Conservation (phyloP, 2,888 invertebrate species). For the Trachelus iudaicus region DNA sequence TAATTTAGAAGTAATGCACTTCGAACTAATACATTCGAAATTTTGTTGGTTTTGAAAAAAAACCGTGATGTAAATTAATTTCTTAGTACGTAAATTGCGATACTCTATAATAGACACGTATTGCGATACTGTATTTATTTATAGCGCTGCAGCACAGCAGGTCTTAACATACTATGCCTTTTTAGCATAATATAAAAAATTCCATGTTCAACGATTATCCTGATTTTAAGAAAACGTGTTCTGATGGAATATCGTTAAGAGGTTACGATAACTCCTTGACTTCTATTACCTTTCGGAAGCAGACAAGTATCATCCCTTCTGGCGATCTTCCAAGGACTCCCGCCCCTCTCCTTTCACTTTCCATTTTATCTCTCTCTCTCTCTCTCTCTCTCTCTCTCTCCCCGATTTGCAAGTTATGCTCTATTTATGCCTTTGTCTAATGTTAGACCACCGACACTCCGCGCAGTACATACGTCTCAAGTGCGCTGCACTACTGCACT, state of each 20-base stretch:
- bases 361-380: neutral
- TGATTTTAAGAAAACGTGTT: neutral
- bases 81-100: too few species aligned
- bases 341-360: neutral
- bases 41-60: too few species aligned
- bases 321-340: neutral
- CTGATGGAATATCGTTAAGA: neutral
- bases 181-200: neutral
- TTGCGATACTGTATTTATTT: too few species aligned
- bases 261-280: neutral
- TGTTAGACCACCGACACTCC: slow-evolving; percentile 43
- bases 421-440: slow-evolving; percentile 59
- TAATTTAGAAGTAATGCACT: too few species aligned
- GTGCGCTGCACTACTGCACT: slow-evolving; percentile 13
- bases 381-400: slow-evolving; percentile 10
- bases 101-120: too few species aligned
- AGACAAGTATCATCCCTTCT: neutral
- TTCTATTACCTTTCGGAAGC: neutral
- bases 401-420: slow-evolving; percentile 54
- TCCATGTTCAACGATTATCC: neutral
- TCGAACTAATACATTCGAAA: too few species aligned
- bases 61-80: too few species aligned
- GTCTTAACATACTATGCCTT: neutral
- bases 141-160: too few species aligned
- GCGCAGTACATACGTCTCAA: slow-evolving; percentile 10